Base-by-base conservation (phyloP, 2,113 vertebrate genomes). In the Syrrhaptes paradoxus region DNA sequence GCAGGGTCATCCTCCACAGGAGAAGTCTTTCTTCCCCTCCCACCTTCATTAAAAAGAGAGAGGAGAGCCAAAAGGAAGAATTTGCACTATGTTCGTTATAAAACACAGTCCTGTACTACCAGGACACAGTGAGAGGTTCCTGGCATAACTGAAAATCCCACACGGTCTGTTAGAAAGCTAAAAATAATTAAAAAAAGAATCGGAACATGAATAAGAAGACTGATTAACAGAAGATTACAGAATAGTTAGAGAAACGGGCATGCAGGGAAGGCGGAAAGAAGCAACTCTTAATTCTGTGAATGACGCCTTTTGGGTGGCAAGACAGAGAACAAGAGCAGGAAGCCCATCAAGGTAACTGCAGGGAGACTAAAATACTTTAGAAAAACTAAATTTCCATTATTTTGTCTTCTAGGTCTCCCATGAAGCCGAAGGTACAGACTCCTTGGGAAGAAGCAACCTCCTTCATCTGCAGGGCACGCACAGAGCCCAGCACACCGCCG, bases 191-290 rank as follows among this genome's bases (percentile, higher is more conserved):
- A 32, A 26, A 18, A 77, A 32, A 36, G 2, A n/a, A 48, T 0
- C 2, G 12, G 9, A 70, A 43, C 3, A 12, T 2, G 4, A 76
- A 52, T 29, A 57, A 74, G 10, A 71, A 0, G 3, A 32, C 2
- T 11, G 20, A 87, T 73, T 72, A 85, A 58, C 4, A 46, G 5
- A 45, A 49, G 19, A 62, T 11, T 6, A 38, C 13, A 15, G 41
- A 82, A 13, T 5, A 65, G 59, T 15, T 67, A 17, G 31, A 52
- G 28, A 10, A 75, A 61, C 0, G 3, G 13, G 20, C 26, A 81
- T 4, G 55, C 11, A 70, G 15, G 21, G 59, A 90, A 74, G 10
- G 85, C 5, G 2, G 51, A 57, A 85, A 91, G 26, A 29, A 87
- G 36, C 16, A 90, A 63, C 43, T 75, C 74, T 17, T 8, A 61